Conservation (phyloP, 2,888 invertebrate genomes). For the Volucella inanis region DNA sequence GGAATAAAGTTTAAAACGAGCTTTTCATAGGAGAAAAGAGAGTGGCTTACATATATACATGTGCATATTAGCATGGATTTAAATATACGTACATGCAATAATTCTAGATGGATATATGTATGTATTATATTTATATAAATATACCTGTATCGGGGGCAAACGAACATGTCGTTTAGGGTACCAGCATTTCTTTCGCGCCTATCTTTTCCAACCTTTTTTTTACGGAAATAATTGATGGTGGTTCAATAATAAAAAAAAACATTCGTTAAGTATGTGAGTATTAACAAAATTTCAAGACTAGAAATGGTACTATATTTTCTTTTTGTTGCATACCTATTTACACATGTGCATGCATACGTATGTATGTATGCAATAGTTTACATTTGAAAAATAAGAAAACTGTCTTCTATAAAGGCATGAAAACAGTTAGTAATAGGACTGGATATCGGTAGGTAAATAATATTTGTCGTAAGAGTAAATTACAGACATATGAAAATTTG, state of each 20-base stretch:
- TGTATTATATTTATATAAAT: no score
- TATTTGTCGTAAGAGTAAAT: slow-evolving; percentile 18
- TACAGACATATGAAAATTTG: slow-evolving; percentile 32
- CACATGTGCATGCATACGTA: not conserved
- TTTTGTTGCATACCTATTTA: not conserved
- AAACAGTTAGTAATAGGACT: slow-evolving; percentile 23
- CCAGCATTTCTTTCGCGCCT: slow-evolving; percentile 16
- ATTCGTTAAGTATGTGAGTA: slow-evolving; percentile 2
- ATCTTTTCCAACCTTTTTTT: slow-evolving; percentile 4
- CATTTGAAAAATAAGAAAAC: not conserved
- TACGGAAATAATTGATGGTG: slow-evolving; percentile 7
- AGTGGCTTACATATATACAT: not conserved
- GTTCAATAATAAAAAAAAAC: slow-evolving; percentile 8
- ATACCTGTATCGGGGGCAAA: not conserved
- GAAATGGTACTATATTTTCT: no score
- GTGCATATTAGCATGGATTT: no score
- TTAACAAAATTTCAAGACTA: slow-evolving; percentile 25
- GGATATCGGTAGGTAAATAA: slow-evolving; percentile 41
- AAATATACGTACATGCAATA: no score
- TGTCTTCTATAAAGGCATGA: slow-evolving; percentile 33
- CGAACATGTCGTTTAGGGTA: not conserved
- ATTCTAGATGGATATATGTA: no score
- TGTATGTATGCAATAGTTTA: not conserved
- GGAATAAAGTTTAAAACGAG: slow-evolving; percentile 8
- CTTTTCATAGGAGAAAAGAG: slow-evolving; percentile 33